Evolutionary conservation across 2,797 vertebrate genomes (phyloP), one percentile per base, ranked within the genome.

Genomic region (Tragelaphus oryx): DNA sequence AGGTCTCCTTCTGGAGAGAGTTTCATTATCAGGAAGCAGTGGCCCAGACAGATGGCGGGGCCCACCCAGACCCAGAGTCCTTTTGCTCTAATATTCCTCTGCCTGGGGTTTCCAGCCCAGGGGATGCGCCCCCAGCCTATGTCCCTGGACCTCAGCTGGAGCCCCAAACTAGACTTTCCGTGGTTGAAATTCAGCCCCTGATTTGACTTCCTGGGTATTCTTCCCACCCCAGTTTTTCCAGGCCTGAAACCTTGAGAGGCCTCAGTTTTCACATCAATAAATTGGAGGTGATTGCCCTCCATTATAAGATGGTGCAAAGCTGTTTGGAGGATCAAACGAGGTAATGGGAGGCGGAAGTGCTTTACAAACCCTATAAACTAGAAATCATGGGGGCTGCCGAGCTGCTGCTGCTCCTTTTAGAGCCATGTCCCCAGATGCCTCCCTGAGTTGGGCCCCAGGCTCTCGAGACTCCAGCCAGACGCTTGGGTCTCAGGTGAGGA

Each of bases 41-140:
- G 81, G 85, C 95, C 44, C 80, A 89, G 94, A 86, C 65, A 62
- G 87, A 74, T 11, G 57, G 50, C 8, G 7, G 87, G 89, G 78
- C 89, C 93, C n/a, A 37, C 89, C 93, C n/a, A 37, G 93, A 87
- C 65, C 89, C 95, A 95, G 86, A 96, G 96, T 96, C 89, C 91
- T 82, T 57, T 89, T 65, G 17, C 62, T 92, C 85, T 80, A 33
- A 44, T 79, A 41, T 74, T 75, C 54, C 44, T 88, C 71, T n/a
- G 48, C 37, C 85, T 81, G 18, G 0, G 1, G 6, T 50, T 74
- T 52, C 76, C 88, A 89, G 93, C 57, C 83, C 30, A 84, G 54
- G 37, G 86, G 44, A 74, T 50, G 5, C 17, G 33, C 75, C 13
- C 2, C n/a, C 18, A 14, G 1, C 62, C 37, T 50, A 0, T 12